These are phyloP conservation scores for Ceratina australensis DNA, from an alignment of 1,140 invertebrate genomes.

Conservation along the genomic window DNA sequence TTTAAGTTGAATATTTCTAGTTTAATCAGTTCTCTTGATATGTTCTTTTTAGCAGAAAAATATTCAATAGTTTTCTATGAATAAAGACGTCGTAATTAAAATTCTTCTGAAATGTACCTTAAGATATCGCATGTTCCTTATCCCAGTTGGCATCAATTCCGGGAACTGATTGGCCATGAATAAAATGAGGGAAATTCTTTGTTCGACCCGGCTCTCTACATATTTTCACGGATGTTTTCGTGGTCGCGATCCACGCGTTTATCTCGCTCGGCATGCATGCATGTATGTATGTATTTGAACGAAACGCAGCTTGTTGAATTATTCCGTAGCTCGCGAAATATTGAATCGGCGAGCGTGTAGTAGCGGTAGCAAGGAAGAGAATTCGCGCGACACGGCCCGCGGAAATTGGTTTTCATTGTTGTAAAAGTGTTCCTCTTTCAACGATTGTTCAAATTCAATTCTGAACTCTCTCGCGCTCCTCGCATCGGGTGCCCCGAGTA, in stretches of 20 bases:
- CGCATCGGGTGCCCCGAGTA: background rate
- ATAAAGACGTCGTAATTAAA: no score
- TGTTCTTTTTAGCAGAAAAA: no score
- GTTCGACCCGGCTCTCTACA: conserved; percentile 18
- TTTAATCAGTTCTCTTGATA: no score
- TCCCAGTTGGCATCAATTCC: no score
- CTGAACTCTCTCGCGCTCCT: background rate
- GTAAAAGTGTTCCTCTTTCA: conserved; percentile 18
- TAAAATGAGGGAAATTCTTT: conserved; percentile 22
- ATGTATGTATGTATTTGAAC: conserved; percentile 22
- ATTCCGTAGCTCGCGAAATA: conserved; percentile 7
- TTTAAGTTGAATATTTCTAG: no score
- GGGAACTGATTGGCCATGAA: conserved; percentile 28
- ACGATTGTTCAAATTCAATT: conserved; percentile 41
- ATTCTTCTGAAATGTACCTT: no score
- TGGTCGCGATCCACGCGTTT: conserved; percentile 10
- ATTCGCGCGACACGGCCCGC: background rate
- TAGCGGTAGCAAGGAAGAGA: background rate
- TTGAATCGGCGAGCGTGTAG: background rate
- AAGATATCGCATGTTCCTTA: no score
- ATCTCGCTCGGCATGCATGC: background rate
- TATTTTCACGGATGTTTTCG: conserved; percentile 35
- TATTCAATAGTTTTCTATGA: no score
- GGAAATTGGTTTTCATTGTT: conserved; percentile 41
- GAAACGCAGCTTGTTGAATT: conserved; percentile 22